These are phyloP conservation scores for Eulemur albifrons DNA, from an alignment of 2,797 vertebrate genomes.

Conservation along the genomic window DNA sequence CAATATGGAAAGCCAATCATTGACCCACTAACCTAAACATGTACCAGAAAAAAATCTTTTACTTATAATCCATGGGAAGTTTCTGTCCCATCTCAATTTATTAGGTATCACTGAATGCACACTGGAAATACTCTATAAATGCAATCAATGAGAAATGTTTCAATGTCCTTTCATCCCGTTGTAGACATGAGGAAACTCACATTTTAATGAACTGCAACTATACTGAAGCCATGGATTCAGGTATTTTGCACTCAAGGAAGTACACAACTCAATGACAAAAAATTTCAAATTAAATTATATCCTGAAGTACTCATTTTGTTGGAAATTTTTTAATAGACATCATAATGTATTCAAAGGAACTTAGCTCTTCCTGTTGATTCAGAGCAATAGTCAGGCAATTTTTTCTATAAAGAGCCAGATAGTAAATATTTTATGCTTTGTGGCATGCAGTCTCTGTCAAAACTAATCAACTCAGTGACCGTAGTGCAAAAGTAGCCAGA, in stretches of 20 bases:
- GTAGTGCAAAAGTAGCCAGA: not conserved
- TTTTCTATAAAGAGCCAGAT: not conserved
- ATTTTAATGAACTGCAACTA: not conserved
- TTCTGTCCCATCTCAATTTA: not conserved
- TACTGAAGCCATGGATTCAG: not conserved
- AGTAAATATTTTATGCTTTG: not conserved
- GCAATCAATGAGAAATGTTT: not conserved
- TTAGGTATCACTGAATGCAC: not conserved
- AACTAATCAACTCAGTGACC: not conserved
- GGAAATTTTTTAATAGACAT: not conserved
- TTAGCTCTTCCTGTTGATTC: not conserved
- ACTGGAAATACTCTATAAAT: not conserved
- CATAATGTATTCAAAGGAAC: not conserved
- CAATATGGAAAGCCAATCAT: not conserved
- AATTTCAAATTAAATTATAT: not conserved
- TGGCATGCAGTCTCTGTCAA: not conserved
- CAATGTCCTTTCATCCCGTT: not conserved
- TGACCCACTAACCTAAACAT: not conserved
- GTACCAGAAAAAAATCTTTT: not conserved
- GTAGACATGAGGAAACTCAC: not conserved
- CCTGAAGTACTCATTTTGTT: not conserved
- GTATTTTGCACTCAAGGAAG: not conserved
- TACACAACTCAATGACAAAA: not conserved
- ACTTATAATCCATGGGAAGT: not conserved
- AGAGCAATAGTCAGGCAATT: not conserved